phyloP scores from a whole-genome alignment of 2,888 invertebrate genomes.

The Philopedon plagiatum region DNA sequence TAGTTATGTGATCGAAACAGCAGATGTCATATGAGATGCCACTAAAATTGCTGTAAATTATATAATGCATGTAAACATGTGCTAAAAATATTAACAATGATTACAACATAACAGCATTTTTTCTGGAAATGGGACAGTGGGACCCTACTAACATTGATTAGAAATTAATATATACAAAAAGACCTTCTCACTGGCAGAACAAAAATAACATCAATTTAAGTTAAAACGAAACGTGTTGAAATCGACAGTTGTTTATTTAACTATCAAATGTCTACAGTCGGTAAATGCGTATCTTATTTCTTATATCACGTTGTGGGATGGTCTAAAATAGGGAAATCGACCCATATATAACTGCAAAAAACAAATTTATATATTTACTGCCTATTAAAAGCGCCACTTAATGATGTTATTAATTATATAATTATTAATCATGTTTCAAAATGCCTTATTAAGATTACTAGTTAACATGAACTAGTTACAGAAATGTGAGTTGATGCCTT shows the following conservation, averaged over 20 bases:
- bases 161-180: too few species aligned
- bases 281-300: neutral
- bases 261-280: too few species aligned
- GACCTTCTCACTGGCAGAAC: too few species aligned
- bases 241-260: too few species aligned
- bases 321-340: neutral
- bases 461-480: constrained; percentile 1
- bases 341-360: neutral
- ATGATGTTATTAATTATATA: neutral
- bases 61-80: constrained; percentile 5
- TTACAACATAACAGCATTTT: neutral
- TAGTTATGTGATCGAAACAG: constrained; percentile 17
- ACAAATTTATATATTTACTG: neutral
- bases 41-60: neutral
- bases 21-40: constrained; percentile 14
- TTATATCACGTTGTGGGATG: neutral
- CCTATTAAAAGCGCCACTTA: neutral
- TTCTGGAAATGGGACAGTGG: too few species aligned
- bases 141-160: too few species aligned
- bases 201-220: too few species aligned
- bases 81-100: neutral
- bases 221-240: too few species aligned
- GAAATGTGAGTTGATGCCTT: neutral
- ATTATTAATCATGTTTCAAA: neutral
- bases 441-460: neutral